Evolutionary conservation across 2,888 invertebrate species (phyloP), one percentile per base, ranked within the genome.

Genomic region (Aricia artaxerxes): DNA sequence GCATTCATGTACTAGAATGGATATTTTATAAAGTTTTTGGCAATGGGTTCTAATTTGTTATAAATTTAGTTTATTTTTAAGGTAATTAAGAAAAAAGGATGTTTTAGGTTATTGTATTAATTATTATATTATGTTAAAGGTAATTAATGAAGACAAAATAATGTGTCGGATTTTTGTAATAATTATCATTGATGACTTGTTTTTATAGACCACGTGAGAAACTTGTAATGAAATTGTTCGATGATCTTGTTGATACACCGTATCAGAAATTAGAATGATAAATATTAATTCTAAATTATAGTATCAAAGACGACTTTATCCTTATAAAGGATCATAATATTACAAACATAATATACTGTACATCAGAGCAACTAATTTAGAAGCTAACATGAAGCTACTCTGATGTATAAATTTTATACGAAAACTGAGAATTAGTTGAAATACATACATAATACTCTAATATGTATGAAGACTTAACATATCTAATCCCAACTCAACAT

Each of bases 401-500:
- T 40, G 38, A 69, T 49, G 64, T 53, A 49, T 78, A 78, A 49
- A 72, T 78, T 78, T 57, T 53, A 57, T 57, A 53, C 57, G 76
- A 76, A 76, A 53, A 76, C 57, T 76, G 53, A 76, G 76, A 76
- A 76, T 76, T 76, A 57, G 57, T 76, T 76, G 57, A 76, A 76
- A 76, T 57, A 76, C 76, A 76, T 76, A 80, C 81, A 80, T 80
- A 79, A 78, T 78, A 64, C 78, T 78, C 80, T 80, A 81, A 80
- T 82, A 81, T 83, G 81, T 78, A 78, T 79, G 81, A 80, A 81
- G 83, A 82, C 82, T 83, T 82, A 88, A 87, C 90, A 88, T 89
- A 89, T 90, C 90, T 92, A 92, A 92, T 92, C 91, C 91, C 89
- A 86, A 88, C 89, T 87, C 85, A 84, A 84, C 87, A 87, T 88